Evolutionary conservation across 2,113 vertebrate genomes (phyloP).

Genomic region (Ochotona curzoniae): DNA sequence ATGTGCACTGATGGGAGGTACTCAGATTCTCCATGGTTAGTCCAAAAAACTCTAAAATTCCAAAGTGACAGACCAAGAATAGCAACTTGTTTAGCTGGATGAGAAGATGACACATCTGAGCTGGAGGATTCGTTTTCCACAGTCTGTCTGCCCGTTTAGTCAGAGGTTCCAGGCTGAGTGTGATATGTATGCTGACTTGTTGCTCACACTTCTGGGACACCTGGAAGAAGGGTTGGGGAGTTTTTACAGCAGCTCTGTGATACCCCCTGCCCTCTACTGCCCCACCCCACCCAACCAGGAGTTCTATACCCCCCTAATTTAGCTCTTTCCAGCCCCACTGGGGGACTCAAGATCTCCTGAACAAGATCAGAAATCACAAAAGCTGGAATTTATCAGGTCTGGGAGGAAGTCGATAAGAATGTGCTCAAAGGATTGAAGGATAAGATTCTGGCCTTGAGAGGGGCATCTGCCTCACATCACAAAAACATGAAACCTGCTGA

Average conservation of each 20-base stretch:
- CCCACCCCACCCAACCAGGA: neutral
- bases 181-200: neutral
- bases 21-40: neutral
- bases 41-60: neutral
- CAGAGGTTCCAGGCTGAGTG: neutral
- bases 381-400: neutral
- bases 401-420: neutral
- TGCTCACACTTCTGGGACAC: neutral
- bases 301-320: neutral
- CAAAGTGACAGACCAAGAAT: neutral
- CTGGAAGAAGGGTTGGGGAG: neutral
- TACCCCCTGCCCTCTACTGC: no score
- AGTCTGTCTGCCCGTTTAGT: neutral
- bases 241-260: neutral
- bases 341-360: neutral
- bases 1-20: neutral
- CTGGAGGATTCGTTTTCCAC: neutral
- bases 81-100: neutral
- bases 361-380: neutral
- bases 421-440: conserved; percentile 11
- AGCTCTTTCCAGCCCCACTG: neutral
- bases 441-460: neutral
- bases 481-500: neutral
- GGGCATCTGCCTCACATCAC: neutral
- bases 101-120: neutral